Conservation (phyloP, 2,797 vertebrate genomes). For the Scomberomorus guttatus region DNA sequence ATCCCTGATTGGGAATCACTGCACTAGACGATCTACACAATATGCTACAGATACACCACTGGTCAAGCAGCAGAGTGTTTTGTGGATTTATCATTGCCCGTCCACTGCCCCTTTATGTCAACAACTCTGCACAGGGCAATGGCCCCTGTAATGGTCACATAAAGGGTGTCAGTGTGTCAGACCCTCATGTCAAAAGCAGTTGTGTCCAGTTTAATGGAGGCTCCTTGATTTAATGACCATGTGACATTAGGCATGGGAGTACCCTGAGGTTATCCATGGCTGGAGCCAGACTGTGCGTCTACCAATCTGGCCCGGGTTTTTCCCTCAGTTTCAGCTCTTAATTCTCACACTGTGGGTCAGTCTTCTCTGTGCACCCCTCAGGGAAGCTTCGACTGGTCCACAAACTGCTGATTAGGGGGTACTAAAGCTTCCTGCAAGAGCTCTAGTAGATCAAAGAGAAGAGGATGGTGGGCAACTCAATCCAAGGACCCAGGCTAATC, state of each 20-base stretch:
- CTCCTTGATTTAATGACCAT: constrained; percentile 75
- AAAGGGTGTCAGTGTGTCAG: constrained; percentile 68
- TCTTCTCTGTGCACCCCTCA: constrained; percentile 55
- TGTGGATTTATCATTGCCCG: constrained; percentile 60
- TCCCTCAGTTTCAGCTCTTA: constrained; percentile 48
- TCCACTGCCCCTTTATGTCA: constrained; percentile 67
- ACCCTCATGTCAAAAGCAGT: constrained; percentile 69
- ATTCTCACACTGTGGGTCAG: constrained; percentile 60
- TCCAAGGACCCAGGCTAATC: constrained; percentile 57
- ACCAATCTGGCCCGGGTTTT: constrained; percentile 55
- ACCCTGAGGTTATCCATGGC: constrained; percentile 77
- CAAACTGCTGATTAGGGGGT: constrained; percentile 69
- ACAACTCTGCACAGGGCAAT: constrained; percentile 54
- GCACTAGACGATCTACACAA: not conserved
- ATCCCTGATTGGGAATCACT: not conserved
- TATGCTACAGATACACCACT: constrained; percentile 2
- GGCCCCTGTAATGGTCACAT: constrained; percentile 65
- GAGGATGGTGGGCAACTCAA: constrained; percentile 47
- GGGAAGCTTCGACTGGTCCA: constrained; percentile 68
- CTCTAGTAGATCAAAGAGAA: constrained; percentile 73
- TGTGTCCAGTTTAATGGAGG: constrained; percentile 65
- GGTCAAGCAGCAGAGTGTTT: constrained; percentile 28
- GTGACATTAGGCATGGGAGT: constrained; percentile 66
- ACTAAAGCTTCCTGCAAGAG: constrained; percentile 66
- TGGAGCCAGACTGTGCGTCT: constrained; percentile 81